A percentile compares a stretch with the other conserved stretches of the same genome.
These are phyloP conservation scores for Auanema sp. DNA, from an alignment of 2,888 invertebrate species.

Conservation along the genomic window DNA sequence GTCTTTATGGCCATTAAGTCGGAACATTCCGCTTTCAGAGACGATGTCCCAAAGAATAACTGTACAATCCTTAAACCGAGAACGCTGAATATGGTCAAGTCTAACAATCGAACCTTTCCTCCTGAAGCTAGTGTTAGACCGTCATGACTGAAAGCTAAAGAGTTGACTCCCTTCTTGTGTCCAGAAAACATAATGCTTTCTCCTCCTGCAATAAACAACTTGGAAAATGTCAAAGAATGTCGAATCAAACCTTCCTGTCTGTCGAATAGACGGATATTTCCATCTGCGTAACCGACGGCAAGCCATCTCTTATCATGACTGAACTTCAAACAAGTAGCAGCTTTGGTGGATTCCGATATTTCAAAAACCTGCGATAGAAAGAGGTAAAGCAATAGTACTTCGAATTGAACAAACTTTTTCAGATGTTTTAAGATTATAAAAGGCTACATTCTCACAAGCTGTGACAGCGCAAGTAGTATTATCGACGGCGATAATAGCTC, in stretches of 20 bases:
- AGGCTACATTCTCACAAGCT: slow-evolving; percentile 86
- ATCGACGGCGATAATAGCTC: slow-evolving; percentile 80
- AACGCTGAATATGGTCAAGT: slow-evolving; percentile 7
- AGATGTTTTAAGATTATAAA: slow-evolving; percentile 88
- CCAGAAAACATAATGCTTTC: slow-evolving; percentile 76
- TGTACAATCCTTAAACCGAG: slow-evolving; percentile 81
- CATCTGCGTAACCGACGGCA: slow-evolving; percentile 90
- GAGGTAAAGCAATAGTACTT: not conserved
- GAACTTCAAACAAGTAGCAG: slow-evolving; percentile 78
- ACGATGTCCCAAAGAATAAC: slow-evolving; percentile 92
- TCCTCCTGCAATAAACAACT: slow-evolving; percentile 67
- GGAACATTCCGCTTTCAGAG: slow-evolving; percentile 83
- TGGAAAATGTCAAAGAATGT: not conserved
- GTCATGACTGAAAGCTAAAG: slow-evolving; percentile 79
- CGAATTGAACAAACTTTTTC: slow-evolving; percentile 72
- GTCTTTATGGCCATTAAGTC: slow-evolving; percentile 89
- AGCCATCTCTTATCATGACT: slow-evolving; percentile 79
- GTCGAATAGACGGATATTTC: slow-evolving; percentile 68
- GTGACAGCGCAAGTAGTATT: slow-evolving; percentile 82
- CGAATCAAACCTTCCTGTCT: slow-evolving; percentile 65
- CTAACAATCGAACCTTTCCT: slow-evolving; percentile 77
- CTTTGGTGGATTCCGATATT: slow-evolving; percentile 69
- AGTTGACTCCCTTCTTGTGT: slow-evolving; percentile 81
- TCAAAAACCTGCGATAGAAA: slow-evolving; percentile 38
- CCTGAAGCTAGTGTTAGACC: slow-evolving; percentile 87